Percentiles rank a stretch among this genome's conserved stretches.
Conservation (phyloP, 2,888 invertebrate genomes). For the Himalopsyche japonica region DNA sequence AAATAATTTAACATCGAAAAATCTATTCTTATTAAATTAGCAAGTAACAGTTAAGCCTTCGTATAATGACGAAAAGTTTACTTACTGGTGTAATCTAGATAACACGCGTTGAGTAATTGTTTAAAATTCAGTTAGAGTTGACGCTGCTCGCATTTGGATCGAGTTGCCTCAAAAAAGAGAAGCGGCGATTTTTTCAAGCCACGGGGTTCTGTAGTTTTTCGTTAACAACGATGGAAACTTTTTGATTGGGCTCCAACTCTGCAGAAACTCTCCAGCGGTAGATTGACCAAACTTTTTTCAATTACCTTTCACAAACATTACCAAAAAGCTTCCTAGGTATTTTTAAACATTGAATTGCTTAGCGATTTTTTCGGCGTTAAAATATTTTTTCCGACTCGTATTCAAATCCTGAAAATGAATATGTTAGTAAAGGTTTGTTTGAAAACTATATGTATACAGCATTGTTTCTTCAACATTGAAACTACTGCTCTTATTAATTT, state of each 20-base stretch:
- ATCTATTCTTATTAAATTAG: no score
- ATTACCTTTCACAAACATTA: neutral
- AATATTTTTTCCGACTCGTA: neutral
- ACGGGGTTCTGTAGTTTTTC: neutral
- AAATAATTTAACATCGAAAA: no score
- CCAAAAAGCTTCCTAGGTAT: neutral
- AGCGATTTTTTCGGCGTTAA: neutral
- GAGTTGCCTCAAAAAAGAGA: neutral
- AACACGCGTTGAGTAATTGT: neutral
- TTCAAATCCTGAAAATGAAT: neutral
- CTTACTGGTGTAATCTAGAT: neutral
- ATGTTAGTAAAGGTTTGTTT: neutral
- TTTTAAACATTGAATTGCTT: neutral
- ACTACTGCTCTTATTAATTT: no score
- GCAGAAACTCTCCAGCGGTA: neutral
- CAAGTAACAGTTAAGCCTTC: neutral
- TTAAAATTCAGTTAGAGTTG: neutral
- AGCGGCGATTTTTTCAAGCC: neutral
- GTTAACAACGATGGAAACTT: conserved; percentile 24
- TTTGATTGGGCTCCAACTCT: conserved; percentile 27
- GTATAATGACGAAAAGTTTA: neutral
- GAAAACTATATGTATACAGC: no score
- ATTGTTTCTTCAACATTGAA: no score
- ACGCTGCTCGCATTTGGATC: neutral
- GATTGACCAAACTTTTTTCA: conserved; percentile 23